phyloP scores from a whole-genome alignment of 2,113 vertebrate genomes.

The Centrocercus urophasianus region DNA sequence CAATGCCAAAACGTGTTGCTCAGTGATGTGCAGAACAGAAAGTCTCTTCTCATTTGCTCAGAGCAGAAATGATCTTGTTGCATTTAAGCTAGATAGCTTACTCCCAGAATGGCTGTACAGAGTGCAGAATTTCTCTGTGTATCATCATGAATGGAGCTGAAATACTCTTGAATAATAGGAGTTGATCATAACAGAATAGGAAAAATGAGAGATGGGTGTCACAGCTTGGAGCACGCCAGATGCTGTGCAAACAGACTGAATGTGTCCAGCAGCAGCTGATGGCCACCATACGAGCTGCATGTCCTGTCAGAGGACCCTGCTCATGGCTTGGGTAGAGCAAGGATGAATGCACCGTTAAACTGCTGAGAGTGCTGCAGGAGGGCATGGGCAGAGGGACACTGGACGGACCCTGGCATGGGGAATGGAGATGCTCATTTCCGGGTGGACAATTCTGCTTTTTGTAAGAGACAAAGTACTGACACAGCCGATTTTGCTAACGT shows the following conservation, averaged over 20 bases:
- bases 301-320: neutral
- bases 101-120: fast-evolving
- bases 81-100: neutral
- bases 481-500: neutral
- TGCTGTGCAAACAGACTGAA: neutral
- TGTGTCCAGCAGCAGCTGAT: neutral
- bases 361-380: no score
- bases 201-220: neutral
- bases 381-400: neutral
- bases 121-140: neutral
- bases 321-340: fast-evolving
- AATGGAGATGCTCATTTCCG: neutral
- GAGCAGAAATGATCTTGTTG: neutral
- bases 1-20: neutral
- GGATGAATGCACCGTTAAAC: neutral
- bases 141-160: neutral
- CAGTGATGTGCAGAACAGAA: neutral
- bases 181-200: neutral
- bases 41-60: neutral
- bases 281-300: no score
- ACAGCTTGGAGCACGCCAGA: neutral
- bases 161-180: neutral
- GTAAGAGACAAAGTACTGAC: neutral
- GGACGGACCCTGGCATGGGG: fast-evolving
- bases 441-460: neutral